Evolutionary conservation across 1,140 invertebrate genomes (phyloP), one percentile per base, ranked within the genome.

Genomic region (Drosophila sp.): DNA sequence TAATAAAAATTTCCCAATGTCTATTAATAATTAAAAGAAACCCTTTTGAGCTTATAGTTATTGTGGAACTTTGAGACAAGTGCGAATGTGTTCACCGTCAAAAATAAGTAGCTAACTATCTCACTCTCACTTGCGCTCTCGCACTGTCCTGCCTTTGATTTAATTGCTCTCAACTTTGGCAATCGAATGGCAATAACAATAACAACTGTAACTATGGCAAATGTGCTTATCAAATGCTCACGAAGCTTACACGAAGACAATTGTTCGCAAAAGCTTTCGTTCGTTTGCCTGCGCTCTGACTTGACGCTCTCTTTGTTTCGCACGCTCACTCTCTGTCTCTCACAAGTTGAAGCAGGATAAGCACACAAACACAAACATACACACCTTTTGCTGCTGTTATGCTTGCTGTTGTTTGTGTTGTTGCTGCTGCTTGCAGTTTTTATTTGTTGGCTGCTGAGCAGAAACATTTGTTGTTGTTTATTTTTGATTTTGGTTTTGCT

Each of bases 181-280:
- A 62, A 62, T 53, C 50, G 32, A 14, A 9, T 34, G 38, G 34
- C 56, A 45, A 41, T 18, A 41, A 25, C 34, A 54, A 40, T 11
- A 21, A 25, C 9, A 36, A 41, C 46, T 34, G 34, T 16, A 67
- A 40, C 45, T 41, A 59, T 16, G 48, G 18, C 18, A 64, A 45
- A 1, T 46, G 16, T 59, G 41, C 56, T 59, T 59, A 64, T 46
- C 40, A 46, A 21, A 69, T 43, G 57, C 48, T 27, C 29, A 58
- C 62, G 62, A 72, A 72, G 69, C 43, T 25, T 8, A 57, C 51
- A 64, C 69, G 69, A 72, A 72, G 62, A 72, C 62, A 72, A 66
- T 51, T 66, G 53, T 76, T 70, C 56, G 36, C 45, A 11, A 18
- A 36, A 53, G 53, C 38, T 64, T 54, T 67, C 25, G 32, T 58